Evolutionary conservation across 2,113 vertebrate species (phyloP).

Genomic region (Andinoacara biseriatus): DNA sequence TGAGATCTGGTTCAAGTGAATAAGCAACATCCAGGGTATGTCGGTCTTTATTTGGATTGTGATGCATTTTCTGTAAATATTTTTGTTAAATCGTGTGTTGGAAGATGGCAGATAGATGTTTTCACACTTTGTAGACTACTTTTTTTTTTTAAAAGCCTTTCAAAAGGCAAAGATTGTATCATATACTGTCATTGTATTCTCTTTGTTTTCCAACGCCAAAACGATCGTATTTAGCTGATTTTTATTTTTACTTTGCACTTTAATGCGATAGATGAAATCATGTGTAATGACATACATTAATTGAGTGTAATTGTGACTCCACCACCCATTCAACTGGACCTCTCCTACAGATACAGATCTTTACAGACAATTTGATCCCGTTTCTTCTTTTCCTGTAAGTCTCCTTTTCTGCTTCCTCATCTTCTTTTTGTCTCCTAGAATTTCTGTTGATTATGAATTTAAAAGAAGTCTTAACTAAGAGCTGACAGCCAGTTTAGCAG

Average conservation of each 20-base stretch:
- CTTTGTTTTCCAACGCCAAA: background rate
- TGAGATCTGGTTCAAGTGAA: slow-evolving; percentile 36
- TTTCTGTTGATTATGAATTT: background rate
- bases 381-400: background rate
- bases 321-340: slow-evolving; percentile 40
- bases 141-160: background rate
- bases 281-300: slow-evolving; percentile 54
- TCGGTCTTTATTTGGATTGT: slow-evolving; percentile 5
- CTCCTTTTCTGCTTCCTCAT: background rate
- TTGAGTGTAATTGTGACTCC: slow-evolving; percentile 41
- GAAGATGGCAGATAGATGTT: background rate
- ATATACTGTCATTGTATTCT: background rate
- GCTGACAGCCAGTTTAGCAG: background rate
- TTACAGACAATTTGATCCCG: slow-evolving; percentile 41
- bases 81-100: background rate
- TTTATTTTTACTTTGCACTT: background rate
- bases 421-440: background rate
- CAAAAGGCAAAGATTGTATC: background rate
- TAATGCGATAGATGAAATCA: slow-evolving; percentile 22
- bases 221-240: background rate
- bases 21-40: slow-evolving; percentile 42
- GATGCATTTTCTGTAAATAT: background rate
- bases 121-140: background rate
- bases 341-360: slow-evolving; percentile 66
- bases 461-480: background rate